Base-by-base conservation (phyloP, 2,888 invertebrate species). In the Cylindroiulus punctatus region DNA sequence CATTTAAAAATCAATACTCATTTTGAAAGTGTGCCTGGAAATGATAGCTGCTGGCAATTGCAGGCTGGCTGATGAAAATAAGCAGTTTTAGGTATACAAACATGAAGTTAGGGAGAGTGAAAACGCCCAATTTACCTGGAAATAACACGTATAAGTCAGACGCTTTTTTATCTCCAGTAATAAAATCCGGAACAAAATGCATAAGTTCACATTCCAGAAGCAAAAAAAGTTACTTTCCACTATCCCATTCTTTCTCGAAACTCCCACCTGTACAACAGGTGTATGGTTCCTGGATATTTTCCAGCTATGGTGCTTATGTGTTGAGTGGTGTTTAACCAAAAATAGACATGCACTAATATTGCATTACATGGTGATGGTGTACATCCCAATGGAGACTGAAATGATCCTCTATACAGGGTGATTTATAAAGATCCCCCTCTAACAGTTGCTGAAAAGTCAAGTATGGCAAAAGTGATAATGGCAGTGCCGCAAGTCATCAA, bases 81-180 rank as follows among this genome's bases (percentile, higher is more conserved):
- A 52, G 19, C 57, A 57, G 22, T 44, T 52, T n/a, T n/a, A n/a
- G 7, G 52, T n/a, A 52, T 52, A 19, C 52, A 52, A 52, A 52
- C n/a, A n/a, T n/a, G 52, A n/a, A n/a, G n/a, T 52, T n/a, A n/a
- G 52, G 10, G 52, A 52, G 52, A 14, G 12, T n/a, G 52, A 52
- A 52, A 52, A 52, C 52, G 52, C 52, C 52, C 52, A 52, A 52
- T 8, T 19, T 52, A 52, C 52, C n/a, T 52, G 52, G 52, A 52
- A n/a, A 52, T n/a, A 52, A 52, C 47, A 47, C 47, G 47, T 47
- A n/a, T n/a, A 52, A n/a, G n/a, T 52, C 52, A 52, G 52, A 19
- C 52, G n/a, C 5, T 19, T 52, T 52, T n/a, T n/a, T n/a, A 52
- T 52, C 10, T 52, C n/a, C 4, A 52, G 47, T 47, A 47, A 47